phyloP scores from a whole-genome alignment of 2,113 vertebrate genomes.

The Vulpes lagopus region DNA sequence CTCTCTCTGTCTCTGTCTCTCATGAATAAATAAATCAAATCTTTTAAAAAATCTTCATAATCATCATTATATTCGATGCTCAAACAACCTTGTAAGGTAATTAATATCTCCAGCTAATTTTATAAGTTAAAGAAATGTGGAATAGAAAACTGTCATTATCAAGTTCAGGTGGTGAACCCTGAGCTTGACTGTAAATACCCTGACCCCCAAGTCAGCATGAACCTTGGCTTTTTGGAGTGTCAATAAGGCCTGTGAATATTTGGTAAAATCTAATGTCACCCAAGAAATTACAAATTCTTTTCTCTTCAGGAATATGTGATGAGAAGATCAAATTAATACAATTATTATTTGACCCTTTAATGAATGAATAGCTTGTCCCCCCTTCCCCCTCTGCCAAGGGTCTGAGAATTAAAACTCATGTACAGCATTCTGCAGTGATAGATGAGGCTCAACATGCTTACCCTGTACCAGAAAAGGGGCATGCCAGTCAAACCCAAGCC shows the following conservation, averaged over 20 bases:
- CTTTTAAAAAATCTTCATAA: slow-evolving; percentile 14
- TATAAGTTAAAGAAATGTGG: background rate
- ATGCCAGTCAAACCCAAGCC: background rate
- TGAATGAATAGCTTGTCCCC: slow-evolving; percentile 52
- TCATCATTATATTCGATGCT: background rate
- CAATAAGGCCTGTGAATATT: background rate
- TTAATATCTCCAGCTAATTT: background rate
- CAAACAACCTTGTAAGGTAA: background rate
- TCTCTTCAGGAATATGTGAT: background rate
- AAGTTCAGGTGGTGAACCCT: background rate
- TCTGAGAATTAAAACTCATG: slow-evolving; percentile 29
- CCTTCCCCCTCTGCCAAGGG: background rate
- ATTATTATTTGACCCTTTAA: slow-evolving; percentile 32
- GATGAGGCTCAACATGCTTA: background rate
- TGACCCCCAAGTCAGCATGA: background rate
- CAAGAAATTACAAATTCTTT: slow-evolving; percentile 1
- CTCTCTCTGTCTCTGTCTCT: too few relatives aligned
- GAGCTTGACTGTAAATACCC: background rate
- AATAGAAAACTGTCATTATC: background rate
- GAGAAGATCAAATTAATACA: slow-evolving; percentile 50
- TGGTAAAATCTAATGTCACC: background rate
- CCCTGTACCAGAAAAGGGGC: background rate
- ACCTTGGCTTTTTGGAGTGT: background rate
- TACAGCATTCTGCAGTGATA: background rate
- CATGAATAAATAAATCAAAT: too few relatives aligned